Conservation (phyloP, 35 echinoderm and acorn worm genomes). For the Nesometra sesokonis region DNA sequence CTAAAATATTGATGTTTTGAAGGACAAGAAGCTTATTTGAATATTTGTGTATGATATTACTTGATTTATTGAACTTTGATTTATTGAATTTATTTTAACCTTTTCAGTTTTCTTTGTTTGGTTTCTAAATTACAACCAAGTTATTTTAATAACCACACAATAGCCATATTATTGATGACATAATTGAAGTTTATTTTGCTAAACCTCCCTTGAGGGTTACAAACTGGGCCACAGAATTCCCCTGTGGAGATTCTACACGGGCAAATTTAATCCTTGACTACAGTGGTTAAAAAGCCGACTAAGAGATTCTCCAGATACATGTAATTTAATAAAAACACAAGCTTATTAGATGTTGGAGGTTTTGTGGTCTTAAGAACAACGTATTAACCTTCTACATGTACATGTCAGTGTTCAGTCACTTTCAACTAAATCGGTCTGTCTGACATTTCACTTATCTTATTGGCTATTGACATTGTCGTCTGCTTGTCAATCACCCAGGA, state of each 20-base stretch:
- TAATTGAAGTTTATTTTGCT: not conserved
- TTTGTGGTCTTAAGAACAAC: not conserved
- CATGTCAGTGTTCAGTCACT: not conserved
- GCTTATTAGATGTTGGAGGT: not conserved
- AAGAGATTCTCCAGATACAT: no score
- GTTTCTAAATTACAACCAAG: no score
- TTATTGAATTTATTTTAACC: no score
- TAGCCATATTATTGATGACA: no score
- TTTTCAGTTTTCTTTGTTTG: no score
- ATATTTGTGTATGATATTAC: no score
- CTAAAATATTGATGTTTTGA: no score
- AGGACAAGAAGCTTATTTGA: no score
- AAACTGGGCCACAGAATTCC: not conserved
- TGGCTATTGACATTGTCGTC: not conserved
- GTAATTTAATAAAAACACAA: not conserved
- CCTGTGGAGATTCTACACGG: not conserved
- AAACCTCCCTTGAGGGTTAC: not conserved
- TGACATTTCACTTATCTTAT: not conserved
- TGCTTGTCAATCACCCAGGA: not conserved
- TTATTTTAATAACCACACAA: no score
- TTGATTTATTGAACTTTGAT: no score
- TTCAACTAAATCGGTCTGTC: not conserved
- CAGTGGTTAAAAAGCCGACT: no score
- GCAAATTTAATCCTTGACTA: not conserved
- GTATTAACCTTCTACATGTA: not conserved